phyloP scores from a whole-genome alignment of 2,888 invertebrate species.

The Camponotus fellah region DNA sequence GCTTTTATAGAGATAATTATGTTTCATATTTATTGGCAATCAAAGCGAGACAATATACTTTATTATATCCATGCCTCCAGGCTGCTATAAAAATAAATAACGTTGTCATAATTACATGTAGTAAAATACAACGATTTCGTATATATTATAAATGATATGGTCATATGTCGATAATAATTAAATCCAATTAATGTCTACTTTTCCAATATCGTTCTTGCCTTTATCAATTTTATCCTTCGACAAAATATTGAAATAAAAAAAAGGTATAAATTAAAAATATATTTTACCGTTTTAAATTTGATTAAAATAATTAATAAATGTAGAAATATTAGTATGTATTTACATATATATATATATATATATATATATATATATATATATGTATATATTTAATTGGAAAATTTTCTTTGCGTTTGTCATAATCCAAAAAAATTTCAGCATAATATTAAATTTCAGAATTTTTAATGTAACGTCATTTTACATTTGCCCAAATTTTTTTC shows the following conservation, averaged over 20 bases:
- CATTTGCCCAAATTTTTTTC: not conserved
- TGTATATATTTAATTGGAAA: not conserved
- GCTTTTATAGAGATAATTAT: constrained; percentile 14
- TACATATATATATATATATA: not conserved
- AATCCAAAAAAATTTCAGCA: not conserved
- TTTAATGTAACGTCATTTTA: not conserved
- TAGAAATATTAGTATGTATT: not conserved
- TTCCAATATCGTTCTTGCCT: constrained; percentile 21
- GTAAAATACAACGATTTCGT: constrained; percentile 26
- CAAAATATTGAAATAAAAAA: not conserved
- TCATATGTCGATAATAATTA: constrained; percentile 30
- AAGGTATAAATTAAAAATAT: constrained; percentile 3
- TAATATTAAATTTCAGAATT: not conserved
- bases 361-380: not conserved
- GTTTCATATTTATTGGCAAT: constrained; percentile 43
- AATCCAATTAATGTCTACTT: constrained; percentile 47
- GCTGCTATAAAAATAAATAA: constrained; percentile 49
- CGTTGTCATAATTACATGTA: constrained; percentile 43
- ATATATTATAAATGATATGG: constrained; percentile 13
- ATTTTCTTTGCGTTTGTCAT: not conserved
- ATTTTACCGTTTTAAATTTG: not conserved
- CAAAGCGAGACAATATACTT: constrained; percentile 34
- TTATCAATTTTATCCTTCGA: not conserved
- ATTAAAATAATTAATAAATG: not conserved
- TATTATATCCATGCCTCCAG: constrained; percentile 22